These are phyloP conservation scores for Apis laboriosa DNA, from an alignment of 1,140 invertebrate species.

Conservation along the genomic window DNA sequence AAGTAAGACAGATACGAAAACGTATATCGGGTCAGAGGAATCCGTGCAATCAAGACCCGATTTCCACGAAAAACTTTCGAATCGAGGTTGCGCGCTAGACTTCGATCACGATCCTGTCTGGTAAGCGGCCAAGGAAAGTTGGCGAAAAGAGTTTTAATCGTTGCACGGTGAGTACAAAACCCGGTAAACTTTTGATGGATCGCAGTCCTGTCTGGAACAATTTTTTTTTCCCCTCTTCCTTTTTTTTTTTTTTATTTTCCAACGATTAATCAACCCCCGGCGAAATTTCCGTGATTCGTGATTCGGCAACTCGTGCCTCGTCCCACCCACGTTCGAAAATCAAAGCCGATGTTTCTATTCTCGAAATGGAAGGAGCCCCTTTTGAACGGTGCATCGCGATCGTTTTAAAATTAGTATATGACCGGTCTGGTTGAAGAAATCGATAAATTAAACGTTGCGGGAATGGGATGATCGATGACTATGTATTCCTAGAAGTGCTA, in stretches of 20 bases:
- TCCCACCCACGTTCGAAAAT: too few relatives aligned
- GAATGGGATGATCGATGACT: conserved; percentile 21
- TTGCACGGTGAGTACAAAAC: neutral
- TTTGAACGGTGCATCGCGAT: conserved; percentile 5
- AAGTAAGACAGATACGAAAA: neutral
- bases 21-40: neutral
- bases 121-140: conserved; percentile 19
- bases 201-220: neutral
- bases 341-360: neutral
- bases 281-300: neutral
- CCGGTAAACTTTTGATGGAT: conserved; percentile 13
- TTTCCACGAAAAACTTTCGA: conserved; percentile 5
- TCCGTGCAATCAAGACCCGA: neutral
- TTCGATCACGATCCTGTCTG: neutral
- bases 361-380: neutral
- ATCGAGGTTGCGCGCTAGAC: neutral
- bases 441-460: conserved; percentile 14
- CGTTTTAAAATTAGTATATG: conserved; percentile 14
- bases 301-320: neutral
- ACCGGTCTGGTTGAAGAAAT: conserved; percentile 4
- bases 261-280: neutral
- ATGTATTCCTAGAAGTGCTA: conserved; percentile 4
- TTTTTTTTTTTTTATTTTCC: neutral
- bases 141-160: conserved; percentile 27
- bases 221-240: neutral